phyloP scores from a whole-genome alignment of 2,888 invertebrate genomes.

The Nephrotoma appendiculata region DNA sequence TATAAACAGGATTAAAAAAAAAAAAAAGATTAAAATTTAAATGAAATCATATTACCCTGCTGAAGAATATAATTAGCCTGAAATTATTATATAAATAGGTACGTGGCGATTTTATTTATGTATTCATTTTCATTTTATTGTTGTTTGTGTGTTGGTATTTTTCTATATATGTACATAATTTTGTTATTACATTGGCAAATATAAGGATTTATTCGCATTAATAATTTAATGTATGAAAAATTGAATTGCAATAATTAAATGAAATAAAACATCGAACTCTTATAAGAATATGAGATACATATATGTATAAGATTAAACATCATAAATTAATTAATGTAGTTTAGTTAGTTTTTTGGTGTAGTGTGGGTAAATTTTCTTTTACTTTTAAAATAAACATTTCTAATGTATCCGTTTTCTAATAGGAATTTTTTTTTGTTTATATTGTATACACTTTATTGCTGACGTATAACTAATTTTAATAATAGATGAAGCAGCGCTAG shows the following conservation, averaged over 20 bases:
- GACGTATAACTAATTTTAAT: not conserved
- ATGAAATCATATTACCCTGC: not conserved
- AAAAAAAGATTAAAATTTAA: not conserved
- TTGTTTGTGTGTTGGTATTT: not conserved
- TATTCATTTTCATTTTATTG: not conserved
- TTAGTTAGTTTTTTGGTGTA: not conserved
- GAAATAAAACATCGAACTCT: not conserved
- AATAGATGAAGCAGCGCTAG: not conserved
- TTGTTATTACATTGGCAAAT: not conserved
- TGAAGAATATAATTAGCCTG: not conserved
- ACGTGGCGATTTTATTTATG: slow-evolving; percentile 2
- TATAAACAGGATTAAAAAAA: not conserved
- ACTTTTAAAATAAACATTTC: not conserved
- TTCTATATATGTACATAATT: not conserved
- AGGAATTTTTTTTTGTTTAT: not conserved
- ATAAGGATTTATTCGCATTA: not conserved
- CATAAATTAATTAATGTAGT: not conserved
- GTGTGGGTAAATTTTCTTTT: not conserved
- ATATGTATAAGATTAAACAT: not conserved
- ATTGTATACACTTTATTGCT: not conserved
- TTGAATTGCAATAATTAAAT: not conserved
- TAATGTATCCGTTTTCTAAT: not conserved
- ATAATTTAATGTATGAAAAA: not conserved
- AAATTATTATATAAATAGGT: slow-evolving; percentile 2
- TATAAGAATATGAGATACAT: not conserved